Conservation (phyloP, 92 coral and sea anemone species). For the Umimayanthus chanpuru region DNA sequence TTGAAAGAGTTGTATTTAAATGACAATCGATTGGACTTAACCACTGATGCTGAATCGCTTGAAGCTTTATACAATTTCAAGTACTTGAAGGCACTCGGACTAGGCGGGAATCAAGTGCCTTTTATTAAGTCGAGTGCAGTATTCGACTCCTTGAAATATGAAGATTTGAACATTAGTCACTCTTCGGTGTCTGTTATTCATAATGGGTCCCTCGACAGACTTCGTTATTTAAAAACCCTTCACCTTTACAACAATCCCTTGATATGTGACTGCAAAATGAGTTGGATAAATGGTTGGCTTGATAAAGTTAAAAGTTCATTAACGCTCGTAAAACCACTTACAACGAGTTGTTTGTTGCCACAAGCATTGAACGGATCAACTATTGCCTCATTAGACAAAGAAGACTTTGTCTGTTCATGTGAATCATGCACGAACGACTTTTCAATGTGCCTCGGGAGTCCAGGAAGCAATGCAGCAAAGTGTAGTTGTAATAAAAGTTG, state of each 20-base stretch:
- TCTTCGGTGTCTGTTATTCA: conserved; percentile 1
- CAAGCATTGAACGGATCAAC: background rate
- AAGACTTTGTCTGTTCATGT: conserved; percentile 11
- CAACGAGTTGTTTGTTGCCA: conserved; percentile 2
- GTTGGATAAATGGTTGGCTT: conserved; percentile 28
- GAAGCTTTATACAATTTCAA: conserved; percentile 7
- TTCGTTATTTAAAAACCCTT: conserved; percentile 20
- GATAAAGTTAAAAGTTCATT: background rate
- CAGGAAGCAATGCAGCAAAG: background rate
- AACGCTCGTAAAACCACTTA: background rate
- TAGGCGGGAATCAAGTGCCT: conserved; percentile 28
- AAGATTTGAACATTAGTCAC: conserved; percentile 23
- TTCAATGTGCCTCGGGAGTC: background rate
- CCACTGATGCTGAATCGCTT: background rate
- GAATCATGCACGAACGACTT: conserved; percentile 6
- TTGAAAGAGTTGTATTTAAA: conserved; percentile 22
- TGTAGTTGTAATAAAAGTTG: conserved; percentile 7
- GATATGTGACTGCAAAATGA: conserved; percentile 30
- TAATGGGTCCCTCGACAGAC: conserved; percentile 27
- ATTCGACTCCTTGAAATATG: background rate
- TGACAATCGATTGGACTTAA: conserved; percentile 11
- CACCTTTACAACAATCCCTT: conserved; percentile 23
- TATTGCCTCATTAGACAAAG: background rate
- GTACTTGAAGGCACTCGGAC: conserved; percentile 13
- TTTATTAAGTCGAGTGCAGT: background rate